phyloP scores from a whole-genome alignment of 2,888 invertebrate genomes.

The Eudasyphora cyanicolor region DNA sequence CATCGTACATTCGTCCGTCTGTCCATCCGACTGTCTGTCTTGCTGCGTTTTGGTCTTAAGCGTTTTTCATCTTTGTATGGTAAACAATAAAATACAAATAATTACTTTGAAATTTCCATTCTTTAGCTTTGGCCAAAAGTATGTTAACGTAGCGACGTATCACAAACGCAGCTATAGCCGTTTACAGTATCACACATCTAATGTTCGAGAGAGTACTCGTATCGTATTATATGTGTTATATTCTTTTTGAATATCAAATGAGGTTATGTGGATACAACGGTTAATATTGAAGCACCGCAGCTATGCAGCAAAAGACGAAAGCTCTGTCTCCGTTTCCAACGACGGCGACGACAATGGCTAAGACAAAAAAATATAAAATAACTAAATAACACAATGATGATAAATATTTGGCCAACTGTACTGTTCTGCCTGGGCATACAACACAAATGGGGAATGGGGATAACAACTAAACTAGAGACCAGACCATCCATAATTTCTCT shows the following conservation, averaged over 20 bases:
- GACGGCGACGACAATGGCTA: background rate
- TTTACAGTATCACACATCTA: background rate
- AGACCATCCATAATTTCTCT: background rate
- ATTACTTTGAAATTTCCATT: conserved; percentile 63
- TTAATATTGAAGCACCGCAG: conserved; percentile 45
- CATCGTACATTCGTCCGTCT: background rate
- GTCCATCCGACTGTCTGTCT: conserved; percentile 9
- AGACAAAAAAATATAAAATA: conserved; percentile 39
- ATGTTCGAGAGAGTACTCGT: too few relatives aligned
- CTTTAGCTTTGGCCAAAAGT: too few relatives aligned
- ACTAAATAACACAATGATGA: conserved; percentile 32
- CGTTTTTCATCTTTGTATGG: conserved; percentile 63
- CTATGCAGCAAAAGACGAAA: background rate
- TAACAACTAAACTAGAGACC: background rate
- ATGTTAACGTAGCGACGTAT: background rate
- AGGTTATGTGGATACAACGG: conserved; percentile 65
- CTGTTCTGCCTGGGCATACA: background rate
- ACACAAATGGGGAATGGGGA: background rate
- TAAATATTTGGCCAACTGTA: conserved; percentile 54
- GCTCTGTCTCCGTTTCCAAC: background rate
- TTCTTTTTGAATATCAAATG: conserved; percentile 50
- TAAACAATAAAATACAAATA: conserved; percentile 66
- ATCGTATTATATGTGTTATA: conserved; percentile 51
- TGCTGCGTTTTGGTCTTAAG: conserved; percentile 48
- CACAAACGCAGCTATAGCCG: background rate